These are phyloP conservation scores for Alauda arvensis DNA, from an alignment of 2,797 vertebrate species.

Conservation along the genomic window DNA sequence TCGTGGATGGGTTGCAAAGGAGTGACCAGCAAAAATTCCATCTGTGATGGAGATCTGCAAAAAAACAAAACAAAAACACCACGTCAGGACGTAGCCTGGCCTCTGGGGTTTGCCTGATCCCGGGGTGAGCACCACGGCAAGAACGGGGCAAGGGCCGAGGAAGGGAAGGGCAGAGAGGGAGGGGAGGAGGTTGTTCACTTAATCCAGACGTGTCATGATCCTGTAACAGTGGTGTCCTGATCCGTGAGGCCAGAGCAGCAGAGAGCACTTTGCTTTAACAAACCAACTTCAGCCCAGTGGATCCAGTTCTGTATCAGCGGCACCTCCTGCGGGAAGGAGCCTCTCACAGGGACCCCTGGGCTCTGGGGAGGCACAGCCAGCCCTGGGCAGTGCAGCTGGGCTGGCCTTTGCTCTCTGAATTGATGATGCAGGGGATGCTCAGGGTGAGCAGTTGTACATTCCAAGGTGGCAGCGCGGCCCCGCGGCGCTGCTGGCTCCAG, in stretches of 20 bases:
- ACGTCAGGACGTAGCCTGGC: slow-evolving; percentile 12
- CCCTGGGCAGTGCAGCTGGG: not conserved
- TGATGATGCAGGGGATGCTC: slow-evolving; percentile 1
- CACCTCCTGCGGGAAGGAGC: not conserved
- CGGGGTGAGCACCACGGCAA: not conserved
- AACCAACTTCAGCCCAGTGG: not conserved
- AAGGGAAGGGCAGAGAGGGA: not conserved
- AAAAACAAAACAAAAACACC: not conserved
- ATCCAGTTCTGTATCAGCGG: not conserved
- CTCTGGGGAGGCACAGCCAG: not conserved
- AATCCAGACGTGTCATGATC: not conserved
- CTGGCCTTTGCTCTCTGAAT: not conserved
- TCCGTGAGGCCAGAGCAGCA: slow-evolving; percentile 6
- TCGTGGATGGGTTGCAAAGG: slow-evolving; percentile 67
- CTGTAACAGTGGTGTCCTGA: slow-evolving; percentile 53
- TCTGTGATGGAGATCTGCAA: slow-evolving; percentile 79
- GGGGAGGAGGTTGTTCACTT: not conserved
- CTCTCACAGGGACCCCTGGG: not conserved
- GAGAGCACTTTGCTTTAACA: slow-evolving; percentile 65
- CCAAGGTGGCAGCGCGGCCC: slow-evolving; percentile 2
- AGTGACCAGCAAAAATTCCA: slow-evolving; percentile 75
- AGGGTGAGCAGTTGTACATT: slow-evolving; percentile 43
- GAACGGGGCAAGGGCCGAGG: slow-evolving; percentile 23
- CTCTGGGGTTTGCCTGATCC: slow-evolving; percentile 34
- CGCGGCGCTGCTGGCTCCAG: slow-evolving; percentile 12